Conservation (phyloP, 2,113 vertebrate species). For the Oncorhynchus keta region DNA sequence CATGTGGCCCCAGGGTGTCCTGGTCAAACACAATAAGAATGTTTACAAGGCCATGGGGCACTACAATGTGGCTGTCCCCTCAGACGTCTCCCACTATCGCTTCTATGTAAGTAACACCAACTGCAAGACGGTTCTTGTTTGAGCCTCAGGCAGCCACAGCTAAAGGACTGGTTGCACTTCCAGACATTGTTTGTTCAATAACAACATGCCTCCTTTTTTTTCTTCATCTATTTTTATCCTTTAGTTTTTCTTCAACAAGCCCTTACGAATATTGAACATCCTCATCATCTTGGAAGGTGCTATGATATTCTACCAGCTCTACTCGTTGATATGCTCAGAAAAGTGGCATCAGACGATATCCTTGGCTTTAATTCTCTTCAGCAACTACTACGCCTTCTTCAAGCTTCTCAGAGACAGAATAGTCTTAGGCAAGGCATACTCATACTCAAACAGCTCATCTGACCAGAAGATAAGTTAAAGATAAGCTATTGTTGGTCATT, state of each 20-base stretch:
- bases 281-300: constrained; percentile 93
- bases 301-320: constrained; percentile 97
- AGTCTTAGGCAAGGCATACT: constrained; percentile 94
- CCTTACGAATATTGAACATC: constrained; percentile 95
- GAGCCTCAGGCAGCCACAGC: not conserved
- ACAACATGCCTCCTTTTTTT: not conserved
- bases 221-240: constrained; percentile 14
- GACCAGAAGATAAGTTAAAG: constrained; percentile 89
- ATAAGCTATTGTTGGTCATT: constrained; percentile 39
- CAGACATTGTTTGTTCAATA: not conserved
- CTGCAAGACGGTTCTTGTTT: not conserved
- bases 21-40: constrained; percentile 97
- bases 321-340: constrained; percentile 91
- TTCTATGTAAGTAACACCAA: constrained; percentile 87
- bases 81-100: constrained; percentile 95
- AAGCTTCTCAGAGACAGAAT: constrained; percentile 96
- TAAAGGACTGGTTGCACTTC: not conserved
- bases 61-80: constrained; percentile 96
- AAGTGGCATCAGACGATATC: constrained; percentile 99
- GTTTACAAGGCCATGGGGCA: constrained; percentile 99
- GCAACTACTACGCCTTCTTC: constrained; percentile 98
- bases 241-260: constrained; percentile 99
- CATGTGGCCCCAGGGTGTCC: constrained; percentile 96
- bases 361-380: constrained; percentile 95
- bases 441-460: constrained; percentile 83